A percentile compares a stretch with the other conserved stretches of the same genome.
These are phyloP conservation scores for Parnassius orleans DNA, from an alignment of 2,888 invertebrate genomes.

Conservation along the genomic window DNA sequence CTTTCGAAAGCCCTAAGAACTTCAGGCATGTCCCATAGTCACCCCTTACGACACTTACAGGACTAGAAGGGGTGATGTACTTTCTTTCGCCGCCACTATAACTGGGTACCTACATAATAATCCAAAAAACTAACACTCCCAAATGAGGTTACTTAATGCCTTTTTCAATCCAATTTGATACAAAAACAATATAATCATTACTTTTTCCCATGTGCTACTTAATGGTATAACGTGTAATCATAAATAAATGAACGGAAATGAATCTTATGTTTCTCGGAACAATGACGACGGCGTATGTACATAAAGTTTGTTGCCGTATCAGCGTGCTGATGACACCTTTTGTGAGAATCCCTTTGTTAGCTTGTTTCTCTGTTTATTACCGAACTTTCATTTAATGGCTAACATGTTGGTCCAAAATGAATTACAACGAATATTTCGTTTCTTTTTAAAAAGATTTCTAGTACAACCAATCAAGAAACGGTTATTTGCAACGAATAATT, in stretches of 20 bases:
- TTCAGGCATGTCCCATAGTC: too few species aligned
- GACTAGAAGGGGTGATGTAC: too few species aligned
- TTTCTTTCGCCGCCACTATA: too few species aligned
- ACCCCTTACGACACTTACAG: too few species aligned
- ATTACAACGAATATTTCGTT: not conserved
- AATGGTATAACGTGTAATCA: not conserved
- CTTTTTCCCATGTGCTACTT: not conserved
- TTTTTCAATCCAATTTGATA: conserved; percentile 11
- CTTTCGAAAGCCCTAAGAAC: too few species aligned
- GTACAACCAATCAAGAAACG: not conserved
- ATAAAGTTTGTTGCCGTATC: not conserved
- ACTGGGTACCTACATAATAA: too few species aligned
- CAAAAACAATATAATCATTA: not conserved
- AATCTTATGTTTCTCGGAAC: not conserved
- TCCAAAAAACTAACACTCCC: too few species aligned
- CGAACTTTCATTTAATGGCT: conserved; percentile 9
- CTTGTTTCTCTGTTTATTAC: conserved; percentile 16
- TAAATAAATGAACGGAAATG: not conserved
- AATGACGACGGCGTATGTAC: not conserved
- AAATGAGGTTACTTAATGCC: too few species aligned
- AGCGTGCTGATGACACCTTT: conserved; percentile 21
- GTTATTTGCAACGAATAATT: not conserved
- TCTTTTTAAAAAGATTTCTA: not conserved
- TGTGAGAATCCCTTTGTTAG: conserved; percentile 16
- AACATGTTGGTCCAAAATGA: not conserved